These are phyloP conservation scores for Spatula versicolor DNA, from an alignment of 2,797 vertebrate genomes.

Conservation along the genomic window DNA sequence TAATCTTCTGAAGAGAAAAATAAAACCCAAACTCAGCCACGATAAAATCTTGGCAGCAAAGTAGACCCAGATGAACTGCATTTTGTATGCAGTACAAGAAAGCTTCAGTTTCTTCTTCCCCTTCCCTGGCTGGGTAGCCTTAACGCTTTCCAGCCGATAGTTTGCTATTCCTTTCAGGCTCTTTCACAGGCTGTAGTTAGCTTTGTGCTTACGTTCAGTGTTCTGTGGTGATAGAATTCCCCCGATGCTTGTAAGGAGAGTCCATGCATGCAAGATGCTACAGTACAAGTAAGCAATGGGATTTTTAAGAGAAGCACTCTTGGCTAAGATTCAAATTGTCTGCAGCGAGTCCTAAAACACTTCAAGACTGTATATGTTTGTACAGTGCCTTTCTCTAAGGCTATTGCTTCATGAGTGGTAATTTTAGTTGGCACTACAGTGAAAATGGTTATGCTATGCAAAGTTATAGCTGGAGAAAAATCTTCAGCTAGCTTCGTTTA, in stretches of 20 bases:
- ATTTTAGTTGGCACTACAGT: not conserved
- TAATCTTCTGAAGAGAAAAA: slow-evolving; percentile 60
- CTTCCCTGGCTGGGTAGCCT: not conserved
- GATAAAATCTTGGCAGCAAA: slow-evolving; percentile 64
- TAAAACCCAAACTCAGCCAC: slow-evolving; percentile 39
- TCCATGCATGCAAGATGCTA: not conserved
- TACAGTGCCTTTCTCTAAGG: not conserved
- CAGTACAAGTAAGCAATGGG: not conserved
- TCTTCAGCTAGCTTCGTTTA: not conserved
- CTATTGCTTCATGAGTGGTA: not conserved
- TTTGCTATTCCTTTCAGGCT: slow-evolving; percentile 5
- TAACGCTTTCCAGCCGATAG: slow-evolving; percentile 2
- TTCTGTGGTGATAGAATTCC: not conserved
- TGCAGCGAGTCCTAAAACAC: not conserved
- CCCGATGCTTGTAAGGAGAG: not conserved
- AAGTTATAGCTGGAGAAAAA: not conserved
- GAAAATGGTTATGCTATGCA: not conserved
- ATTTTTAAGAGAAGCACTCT: not conserved
- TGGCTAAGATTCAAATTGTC: not conserved
- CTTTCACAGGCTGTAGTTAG: not conserved
- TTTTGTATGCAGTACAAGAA: slow-evolving; percentile 52
- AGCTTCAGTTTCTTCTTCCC: slow-evolving; percentile 33
- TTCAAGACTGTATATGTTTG: not conserved
- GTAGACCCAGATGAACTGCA: slow-evolving; percentile 54
- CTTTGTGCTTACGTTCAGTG: not conserved